These are phyloP conservation scores for Synaphobranchus kaupii DNA, from an alignment of 2,797 vertebrate genomes.

Conservation along the genomic window DNA sequence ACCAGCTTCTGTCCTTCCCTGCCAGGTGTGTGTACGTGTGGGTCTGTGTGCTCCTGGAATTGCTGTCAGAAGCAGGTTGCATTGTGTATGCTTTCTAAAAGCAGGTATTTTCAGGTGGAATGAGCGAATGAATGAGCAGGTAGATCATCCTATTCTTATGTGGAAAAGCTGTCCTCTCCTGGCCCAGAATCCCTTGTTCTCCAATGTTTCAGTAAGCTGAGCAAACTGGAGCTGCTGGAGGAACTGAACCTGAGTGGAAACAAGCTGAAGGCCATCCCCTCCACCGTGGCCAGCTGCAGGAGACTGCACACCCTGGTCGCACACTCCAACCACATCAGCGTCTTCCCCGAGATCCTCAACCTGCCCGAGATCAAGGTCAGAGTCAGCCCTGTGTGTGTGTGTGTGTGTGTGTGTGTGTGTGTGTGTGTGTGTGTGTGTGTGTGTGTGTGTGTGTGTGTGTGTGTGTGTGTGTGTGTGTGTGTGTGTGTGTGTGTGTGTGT, in stretches of 20 bases:
- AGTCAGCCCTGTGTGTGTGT: neutral
- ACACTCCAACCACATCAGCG: conserved; percentile 90
- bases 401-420: neutral
- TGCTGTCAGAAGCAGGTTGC: neutral
- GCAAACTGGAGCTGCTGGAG: conserved; percentile 90
- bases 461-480: conserved; percentile 14
- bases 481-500: conserved; percentile 12
- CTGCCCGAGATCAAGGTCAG: conserved; percentile 92
- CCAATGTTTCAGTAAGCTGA: conserved; percentile 80
- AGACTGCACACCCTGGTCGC: conserved; percentile 88
- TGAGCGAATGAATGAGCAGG: neutral
- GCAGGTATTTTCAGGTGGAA: neutral
- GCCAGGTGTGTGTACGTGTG: conserved; percentile 76
- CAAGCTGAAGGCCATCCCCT: conserved; percentile 92
- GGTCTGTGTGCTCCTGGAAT: conserved; percentile 41
- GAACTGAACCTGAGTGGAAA: conserved; percentile 95
- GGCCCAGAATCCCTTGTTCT: neutral
- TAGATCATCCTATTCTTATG: neutral
- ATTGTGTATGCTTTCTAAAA: neutral
- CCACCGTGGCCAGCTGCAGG: conserved; percentile 92
- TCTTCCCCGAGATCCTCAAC: conserved; percentile 93
- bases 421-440: neutral
- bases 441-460: neutral
- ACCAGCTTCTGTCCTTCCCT: conserved; percentile 89
- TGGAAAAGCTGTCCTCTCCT: neutral